Evolutionary conservation across 1,140 invertebrate genomes (phyloP), one percentile per base, ranked within the genome.

Genomic region (Metaphire vulgaris): DNA sequence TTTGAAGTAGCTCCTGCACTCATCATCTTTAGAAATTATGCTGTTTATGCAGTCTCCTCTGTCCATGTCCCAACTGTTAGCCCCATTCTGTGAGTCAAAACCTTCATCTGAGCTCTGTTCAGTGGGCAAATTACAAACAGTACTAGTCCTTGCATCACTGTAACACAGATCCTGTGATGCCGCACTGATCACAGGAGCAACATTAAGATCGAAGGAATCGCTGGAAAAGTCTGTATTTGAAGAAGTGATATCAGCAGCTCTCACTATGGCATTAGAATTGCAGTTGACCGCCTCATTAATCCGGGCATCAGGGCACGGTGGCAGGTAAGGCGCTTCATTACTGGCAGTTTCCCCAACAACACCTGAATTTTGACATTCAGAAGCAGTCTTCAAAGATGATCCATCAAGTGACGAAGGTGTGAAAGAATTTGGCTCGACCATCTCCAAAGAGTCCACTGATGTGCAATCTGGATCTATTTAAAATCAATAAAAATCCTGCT

Each of bases 1-100:
- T n/a, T 74, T 31, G 72, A 80, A 80, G 64, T 77, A 80, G n/a
- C 68, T 66, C 32, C 75, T 75, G 31, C 69, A 75, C 34, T 69
- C 67, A n/a, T 72, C 69, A 65, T 72, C 70, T 29, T 76, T 77
- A 32, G 71, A 73, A 31, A 67, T 72, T 29, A 33, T 32, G n/a
- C 64, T 56, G 31, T 33, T 65, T 29, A 66, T 41, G 30, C 56
- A n/a, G 12, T 68, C 74, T 26, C 28, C 29, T 65, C 28, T 74
- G n/a, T 80, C 76, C 0, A 33, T 29, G 31, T 80, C 76, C 76
- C 78, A 80, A 33, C 75, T 76, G 29, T 76, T 76, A 21, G 33
- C 74, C 15, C 56, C 34, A 70, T 74, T 32, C 77, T 75, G 41
- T 6, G 41, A 12, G 41, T 21, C 41, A 6, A 56, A 56, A 12